Base-by-base conservation (phyloP, 1,140 invertebrate genomes). In the Stenopsyche tienmushanensis region DNA sequence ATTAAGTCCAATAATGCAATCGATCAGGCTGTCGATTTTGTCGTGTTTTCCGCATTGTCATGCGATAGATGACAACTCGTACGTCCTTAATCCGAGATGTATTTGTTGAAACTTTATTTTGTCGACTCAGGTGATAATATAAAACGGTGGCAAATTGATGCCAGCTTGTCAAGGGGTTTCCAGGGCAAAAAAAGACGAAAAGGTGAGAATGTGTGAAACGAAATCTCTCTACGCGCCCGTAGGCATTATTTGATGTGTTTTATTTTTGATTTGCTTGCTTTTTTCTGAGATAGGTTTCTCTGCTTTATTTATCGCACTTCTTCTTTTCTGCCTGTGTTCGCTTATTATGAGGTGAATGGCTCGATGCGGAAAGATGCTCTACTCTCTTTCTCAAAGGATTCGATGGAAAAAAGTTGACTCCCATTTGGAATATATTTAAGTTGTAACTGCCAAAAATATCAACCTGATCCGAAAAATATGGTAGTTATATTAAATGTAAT, bases 221-320 rank as follows among this genome's bases (percentile, higher is more conserved):
- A 70, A 70, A 70, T 70, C 68, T 70, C 41, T 70, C 64, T 50
- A 24, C 62, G 20, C 29, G 29, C 55, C 62, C 54, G 60, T 64
- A 64, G 62, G 68, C 64, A 70, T 66, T 66, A 69, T 70, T 70
- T 66, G 55, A 64, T 66, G 55, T 70, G 64, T 66, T 70, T 66
- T 66, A 66, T 66, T 70, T 70, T 70, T 69, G 67, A 69, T 69
- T 69, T 69, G 58, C 67, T 69, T 64, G 59, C 67, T 64, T 66
- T 69, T 65, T 69, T 63, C 67, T 62, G 63, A 69, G 57, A 65
- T 65, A 69, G 57, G 67, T 69, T 64, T 69, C 67, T 57, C 44
- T 47, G 67, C 62, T 69, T 58, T 69, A 65, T 69, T 69, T 69
- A 57, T 64, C 52, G 49, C 45, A 39, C 59, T 49, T 44, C 23